Percentiles rank a stretch among this genome's conserved stretches.
Conservation (phyloP, 2,797 vertebrate genomes). For the Esox lucius region DNA sequence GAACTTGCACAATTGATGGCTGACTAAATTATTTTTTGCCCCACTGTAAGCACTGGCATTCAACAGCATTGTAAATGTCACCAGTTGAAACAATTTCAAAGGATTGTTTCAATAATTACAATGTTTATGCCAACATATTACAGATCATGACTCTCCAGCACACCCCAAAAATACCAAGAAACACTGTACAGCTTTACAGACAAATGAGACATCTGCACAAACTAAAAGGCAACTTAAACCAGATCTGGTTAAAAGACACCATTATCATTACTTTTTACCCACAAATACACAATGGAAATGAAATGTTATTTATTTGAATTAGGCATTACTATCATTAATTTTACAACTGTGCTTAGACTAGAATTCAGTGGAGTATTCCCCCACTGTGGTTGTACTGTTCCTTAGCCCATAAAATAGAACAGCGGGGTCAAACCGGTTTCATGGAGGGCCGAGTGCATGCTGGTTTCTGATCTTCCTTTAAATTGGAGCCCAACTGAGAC, state of each 20-base stretch:
- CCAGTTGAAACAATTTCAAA: too few relatives aligned
- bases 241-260: not conserved
- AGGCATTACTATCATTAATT: too few relatives aligned
- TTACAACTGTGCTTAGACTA: not conserved
- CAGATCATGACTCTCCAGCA: not conserved
- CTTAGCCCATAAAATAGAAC: not conserved
- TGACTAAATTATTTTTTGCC: too few relatives aligned
- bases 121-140: not conserved
- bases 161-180: not conserved
- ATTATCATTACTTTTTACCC: not conserved
- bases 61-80: too few relatives aligned
- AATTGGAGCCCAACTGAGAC: too few relatives aligned
- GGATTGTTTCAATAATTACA: not conserved
- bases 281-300: not conserved
- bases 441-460: too few relatives aligned
- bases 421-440: too few relatives aligned
- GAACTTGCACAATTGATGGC: too few relatives aligned
- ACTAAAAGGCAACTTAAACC: not conserved
- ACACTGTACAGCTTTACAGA: not conserved
- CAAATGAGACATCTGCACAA: not conserved
- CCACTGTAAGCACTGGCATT: too few relatives aligned
- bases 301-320: too few relatives aligned
- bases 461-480: too few relatives aligned
- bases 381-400: not conserved
- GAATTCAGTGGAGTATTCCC: not conserved